Percentiles rank a stretch among this genome's conserved stretches.
Evolutionary conservation across 2,797 vertebrate genomes (phyloP).

Genomic region (Otolemur crassicaudatus): DNA sequence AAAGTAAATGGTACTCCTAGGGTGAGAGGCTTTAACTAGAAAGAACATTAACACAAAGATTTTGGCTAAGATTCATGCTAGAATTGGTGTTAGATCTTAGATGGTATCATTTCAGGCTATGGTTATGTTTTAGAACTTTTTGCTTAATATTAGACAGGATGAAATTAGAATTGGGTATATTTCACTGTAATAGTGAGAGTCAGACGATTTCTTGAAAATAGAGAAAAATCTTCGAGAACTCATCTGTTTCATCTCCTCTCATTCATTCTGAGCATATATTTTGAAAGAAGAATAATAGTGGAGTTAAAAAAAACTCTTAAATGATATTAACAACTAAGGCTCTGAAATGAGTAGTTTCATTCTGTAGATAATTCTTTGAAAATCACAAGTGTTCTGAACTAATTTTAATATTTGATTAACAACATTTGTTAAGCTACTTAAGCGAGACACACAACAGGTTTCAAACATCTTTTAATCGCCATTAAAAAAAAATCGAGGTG

Average conservation of each 20-base stretch:
- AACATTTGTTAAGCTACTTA: neutral
- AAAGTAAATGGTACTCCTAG: neutral
- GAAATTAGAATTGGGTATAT: neutral
- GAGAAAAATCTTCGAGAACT: neutral
- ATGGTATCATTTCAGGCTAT: neutral
- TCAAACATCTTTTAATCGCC: conserved; percentile 9
- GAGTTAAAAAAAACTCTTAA: neutral
- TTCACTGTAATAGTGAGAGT: neutral
- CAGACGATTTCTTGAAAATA: neutral
- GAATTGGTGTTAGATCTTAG: neutral
- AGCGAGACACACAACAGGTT: neutral
- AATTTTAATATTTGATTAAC: conserved; percentile 29
- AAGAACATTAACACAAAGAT: neutral
- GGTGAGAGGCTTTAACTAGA: neutral
- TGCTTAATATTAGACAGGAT: conserved; percentile 9
- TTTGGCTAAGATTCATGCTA: neutral
- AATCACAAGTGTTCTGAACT: neutral
- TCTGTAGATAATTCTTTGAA: neutral
- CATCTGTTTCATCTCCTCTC: neutral
- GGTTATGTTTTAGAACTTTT: neutral
- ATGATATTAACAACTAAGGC: neutral
- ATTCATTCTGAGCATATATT: neutral
- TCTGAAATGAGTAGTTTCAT: conserved; percentile 17
- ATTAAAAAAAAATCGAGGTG: neutral
- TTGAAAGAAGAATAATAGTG: conserved; percentile 11